Percentiles rank a stretch among this genome's conserved stretches.
These are phyloP conservation scores for Prosapia bicincta DNA, from an alignment of 2,888 invertebrate genomes.

Conservation along the genomic window DNA sequence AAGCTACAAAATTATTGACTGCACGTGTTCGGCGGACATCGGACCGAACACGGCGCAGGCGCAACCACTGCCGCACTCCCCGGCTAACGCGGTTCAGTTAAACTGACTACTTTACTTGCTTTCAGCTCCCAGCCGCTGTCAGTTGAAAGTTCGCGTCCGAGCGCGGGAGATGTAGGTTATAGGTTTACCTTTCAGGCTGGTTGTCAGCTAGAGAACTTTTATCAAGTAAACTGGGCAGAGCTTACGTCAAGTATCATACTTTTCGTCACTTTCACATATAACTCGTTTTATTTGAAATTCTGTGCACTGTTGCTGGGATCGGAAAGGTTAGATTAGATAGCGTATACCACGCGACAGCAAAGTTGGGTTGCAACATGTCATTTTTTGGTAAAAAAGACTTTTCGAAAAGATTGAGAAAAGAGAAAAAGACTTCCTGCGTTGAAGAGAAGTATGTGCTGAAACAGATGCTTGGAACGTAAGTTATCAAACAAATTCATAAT, in stretches of 20 bases:
- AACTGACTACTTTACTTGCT: neutral
- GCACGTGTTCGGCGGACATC: neutral
- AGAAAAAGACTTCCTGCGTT: slow-evolving; percentile 71
- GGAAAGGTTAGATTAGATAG: neutral
- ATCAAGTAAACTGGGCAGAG: neutral
- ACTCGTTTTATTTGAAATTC: neutral
- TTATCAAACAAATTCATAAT: too few species aligned
- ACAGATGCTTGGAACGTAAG: slow-evolving; percentile 86
- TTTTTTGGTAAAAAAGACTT: slow-evolving; percentile 81
- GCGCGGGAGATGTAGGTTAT: neutral
- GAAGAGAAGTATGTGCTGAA: slow-evolving; percentile 89
- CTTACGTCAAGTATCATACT: too few species aligned
- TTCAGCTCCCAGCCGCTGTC: neutral
- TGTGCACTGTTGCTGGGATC: neutral
- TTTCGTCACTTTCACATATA: too few species aligned
- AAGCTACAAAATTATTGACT: neutral
- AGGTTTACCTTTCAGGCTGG: neutral
- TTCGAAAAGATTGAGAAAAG: slow-evolving; percentile 73
- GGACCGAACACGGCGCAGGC: neutral
- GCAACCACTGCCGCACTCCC: neutral
- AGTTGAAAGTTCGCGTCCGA: neutral
- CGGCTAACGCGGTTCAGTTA: neutral
- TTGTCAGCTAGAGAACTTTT: neutral
- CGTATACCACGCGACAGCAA: too few species aligned
- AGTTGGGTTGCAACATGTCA: slow-evolving; percentile 67